These are phyloP conservation scores for Romanogobio albipinnatus DNA, from an alignment of 2,113 vertebrate genomes.

Conservation along the genomic window DNA sequence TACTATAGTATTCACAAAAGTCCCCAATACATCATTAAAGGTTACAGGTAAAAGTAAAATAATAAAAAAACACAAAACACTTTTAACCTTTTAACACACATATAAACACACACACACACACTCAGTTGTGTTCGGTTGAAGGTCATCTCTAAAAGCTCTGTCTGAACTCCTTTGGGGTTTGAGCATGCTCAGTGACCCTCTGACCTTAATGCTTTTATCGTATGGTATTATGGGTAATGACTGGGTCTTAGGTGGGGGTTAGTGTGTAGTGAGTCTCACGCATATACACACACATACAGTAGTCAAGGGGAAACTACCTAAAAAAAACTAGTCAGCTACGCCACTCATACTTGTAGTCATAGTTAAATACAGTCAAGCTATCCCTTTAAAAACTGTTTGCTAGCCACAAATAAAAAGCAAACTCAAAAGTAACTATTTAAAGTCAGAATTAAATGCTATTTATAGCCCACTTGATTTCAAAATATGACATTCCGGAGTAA, in stretches of 20 bases:
- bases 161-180: conserved; percentile 38
- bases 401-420: not conserved
- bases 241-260: not conserved
- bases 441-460: not conserved
- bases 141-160: conserved; percentile 46
- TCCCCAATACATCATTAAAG: not conserved
- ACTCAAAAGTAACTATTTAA: not conserved
- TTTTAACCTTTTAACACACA: not conserved
- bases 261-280: conserved; percentile 6
- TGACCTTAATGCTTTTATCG: conserved; percentile 42
- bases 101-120: not conserved
- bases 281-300: not conserved
- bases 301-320: not conserved
- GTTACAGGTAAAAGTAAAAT: not conserved
- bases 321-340: not conserved
- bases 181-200: conserved; percentile 55
- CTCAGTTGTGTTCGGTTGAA: conserved; percentile 10
- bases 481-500: not conserved
- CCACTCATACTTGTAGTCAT: not conserved
- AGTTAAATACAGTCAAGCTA: not conserved
- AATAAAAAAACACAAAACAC: not conserved
- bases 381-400: not conserved
- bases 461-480: not conserved
- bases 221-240: conserved; percentile 30
- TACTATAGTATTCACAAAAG: conserved; percentile 34